These are phyloP conservation scores for Leptoclinus maculatus DNA, from an alignment of 2,797 vertebrate species.

Conservation along the genomic window DNA sequence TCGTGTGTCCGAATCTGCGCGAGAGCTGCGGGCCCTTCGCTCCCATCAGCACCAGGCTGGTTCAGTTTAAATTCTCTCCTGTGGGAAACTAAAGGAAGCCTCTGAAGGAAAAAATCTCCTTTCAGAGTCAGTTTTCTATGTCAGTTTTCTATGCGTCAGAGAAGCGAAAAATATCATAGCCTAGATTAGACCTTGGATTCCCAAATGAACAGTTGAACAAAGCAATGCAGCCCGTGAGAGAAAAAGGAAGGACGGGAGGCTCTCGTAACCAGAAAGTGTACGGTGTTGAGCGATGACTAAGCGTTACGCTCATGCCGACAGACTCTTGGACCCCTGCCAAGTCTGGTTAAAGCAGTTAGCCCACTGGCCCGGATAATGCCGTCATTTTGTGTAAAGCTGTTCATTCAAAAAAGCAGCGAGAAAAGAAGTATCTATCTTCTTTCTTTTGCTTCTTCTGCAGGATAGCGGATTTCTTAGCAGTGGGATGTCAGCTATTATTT, in stretches of 20 bases:
- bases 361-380: constrained; percentile 20
- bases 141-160: constrained; percentile 8
- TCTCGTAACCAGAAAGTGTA: constrained; percentile 44
- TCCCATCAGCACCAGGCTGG: neutral
- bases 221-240: constrained; percentile 28
- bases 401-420: constrained; percentile 13
- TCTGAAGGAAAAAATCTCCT: constrained; percentile 46
- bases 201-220: constrained; percentile 23
- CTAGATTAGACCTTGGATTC: constrained; percentile 36
- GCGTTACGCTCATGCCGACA: constrained; percentile 22
- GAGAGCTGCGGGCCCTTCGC: neutral
- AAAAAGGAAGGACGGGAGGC: constrained; percentile 31
- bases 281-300: constrained; percentile 46
- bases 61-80: constrained; percentile 3
- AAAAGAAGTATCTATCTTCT: neutral
- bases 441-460: neutral
- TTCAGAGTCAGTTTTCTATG: constrained; percentile 18
- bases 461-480: neutral
- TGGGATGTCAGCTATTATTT: neutral
- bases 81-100: constrained; percentile 24
- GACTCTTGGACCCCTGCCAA: constrained; percentile 26
- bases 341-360: constrained; percentile 24
- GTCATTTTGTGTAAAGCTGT: constrained; percentile 21
- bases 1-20: neutral
- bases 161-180: constrained; percentile 17